These are phyloP conservation scores for Chelonus formosanus DNA, from an alignment of 2,888 invertebrate genomes.

Conservation along the genomic window DNA sequence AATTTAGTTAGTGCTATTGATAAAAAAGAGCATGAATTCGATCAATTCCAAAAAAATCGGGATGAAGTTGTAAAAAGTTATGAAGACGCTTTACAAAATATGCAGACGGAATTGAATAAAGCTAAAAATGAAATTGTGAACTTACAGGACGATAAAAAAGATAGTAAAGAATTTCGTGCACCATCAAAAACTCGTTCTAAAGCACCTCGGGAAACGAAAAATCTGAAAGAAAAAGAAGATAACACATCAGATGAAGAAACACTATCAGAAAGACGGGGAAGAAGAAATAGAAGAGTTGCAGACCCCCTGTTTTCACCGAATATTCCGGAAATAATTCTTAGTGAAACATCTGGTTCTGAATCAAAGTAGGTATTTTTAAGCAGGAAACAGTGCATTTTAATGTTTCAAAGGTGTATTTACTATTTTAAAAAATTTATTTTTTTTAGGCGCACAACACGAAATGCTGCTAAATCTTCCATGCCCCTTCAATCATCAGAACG, in stretches of 20 bases:
- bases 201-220: too few species aligned
- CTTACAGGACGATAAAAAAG: conserved; percentile 47
- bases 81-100: conserved; percentile 49
- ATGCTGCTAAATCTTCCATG: background rate
- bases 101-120: conserved; percentile 51
- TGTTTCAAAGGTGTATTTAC: too few species aligned
- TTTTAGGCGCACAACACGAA: conserved; percentile 41
- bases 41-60: conserved; percentile 51
- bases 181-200: conserved; percentile 24
- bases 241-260: conserved; percentile 46
- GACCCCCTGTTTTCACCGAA: conserved; percentile 22
- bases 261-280: conserved; percentile 27
- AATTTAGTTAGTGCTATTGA: conserved; percentile 43
- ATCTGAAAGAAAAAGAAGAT: conserved; percentile 2
- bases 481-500: conserved; percentile 37
- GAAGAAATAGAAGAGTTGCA: conserved; percentile 30
- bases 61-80: conserved; percentile 50
- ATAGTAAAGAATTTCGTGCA: conserved; percentile 37
- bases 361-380: conserved; percentile 43
- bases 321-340: conserved; percentile 39
- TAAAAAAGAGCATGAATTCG: conserved; percentile 51
- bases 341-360: conserved; percentile 54
- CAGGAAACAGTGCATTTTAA: too few species aligned
- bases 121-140: conserved; percentile 47
- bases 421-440: background rate